A percentile compares a stretch with the other conserved stretches of the same genome.
Conservation (phyloP, 2,888 invertebrate species). For the Drosophila maculinotata region DNA sequence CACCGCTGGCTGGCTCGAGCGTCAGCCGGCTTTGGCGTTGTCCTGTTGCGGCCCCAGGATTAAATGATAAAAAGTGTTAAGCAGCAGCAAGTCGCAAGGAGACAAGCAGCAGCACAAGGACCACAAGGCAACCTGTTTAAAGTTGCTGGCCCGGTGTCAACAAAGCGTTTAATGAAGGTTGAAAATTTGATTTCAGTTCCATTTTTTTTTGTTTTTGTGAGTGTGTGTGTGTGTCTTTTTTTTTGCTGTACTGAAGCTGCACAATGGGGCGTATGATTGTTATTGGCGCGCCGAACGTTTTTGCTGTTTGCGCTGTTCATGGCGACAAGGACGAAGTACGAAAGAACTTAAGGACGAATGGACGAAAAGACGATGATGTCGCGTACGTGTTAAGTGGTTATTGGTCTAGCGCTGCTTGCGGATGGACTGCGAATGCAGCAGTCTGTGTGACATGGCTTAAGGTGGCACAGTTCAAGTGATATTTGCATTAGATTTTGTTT, state of each 20-base stretch:
- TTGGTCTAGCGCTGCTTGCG: conserved; percentile 52
- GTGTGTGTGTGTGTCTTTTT: conserved; percentile 4
- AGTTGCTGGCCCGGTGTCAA: conserved; percentile 50
- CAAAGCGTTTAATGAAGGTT: conserved; percentile 74
- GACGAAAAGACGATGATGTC: conserved; percentile 35
- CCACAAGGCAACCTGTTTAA: conserved; percentile 53
- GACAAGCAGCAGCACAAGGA: conserved; percentile 8
- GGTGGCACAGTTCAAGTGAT: conserved; percentile 58
- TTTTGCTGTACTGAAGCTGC: conserved; percentile 41
- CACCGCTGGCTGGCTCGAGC: conserved; percentile 17
- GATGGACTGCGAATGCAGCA: conserved; percentile 35
- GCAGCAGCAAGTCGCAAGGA: conserved; percentile 37
- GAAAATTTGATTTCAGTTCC: conserved; percentile 72
- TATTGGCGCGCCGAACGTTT: conserved; percentile 56
- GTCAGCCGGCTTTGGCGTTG: conserved; percentile 47
- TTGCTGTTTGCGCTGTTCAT: conserved; percentile 56
- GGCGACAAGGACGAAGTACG: conserved; percentile 4
- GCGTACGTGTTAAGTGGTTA: conserved; percentile 73
- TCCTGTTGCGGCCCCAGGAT: conserved; percentile 59
- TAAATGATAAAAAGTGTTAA: conserved; percentile 69
- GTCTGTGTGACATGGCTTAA: conserved; percentile 20
- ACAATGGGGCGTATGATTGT: conserved; percentile 75
- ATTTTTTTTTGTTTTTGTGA: conserved; percentile 8
- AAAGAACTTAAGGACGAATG: conserved; percentile 11
- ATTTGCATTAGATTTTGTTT: conserved; percentile 66